These are phyloP conservation scores for Caenorhabditis macrosperma DNA, from an alignment of 2,888 invertebrate species.

Conservation along the genomic window DNA sequence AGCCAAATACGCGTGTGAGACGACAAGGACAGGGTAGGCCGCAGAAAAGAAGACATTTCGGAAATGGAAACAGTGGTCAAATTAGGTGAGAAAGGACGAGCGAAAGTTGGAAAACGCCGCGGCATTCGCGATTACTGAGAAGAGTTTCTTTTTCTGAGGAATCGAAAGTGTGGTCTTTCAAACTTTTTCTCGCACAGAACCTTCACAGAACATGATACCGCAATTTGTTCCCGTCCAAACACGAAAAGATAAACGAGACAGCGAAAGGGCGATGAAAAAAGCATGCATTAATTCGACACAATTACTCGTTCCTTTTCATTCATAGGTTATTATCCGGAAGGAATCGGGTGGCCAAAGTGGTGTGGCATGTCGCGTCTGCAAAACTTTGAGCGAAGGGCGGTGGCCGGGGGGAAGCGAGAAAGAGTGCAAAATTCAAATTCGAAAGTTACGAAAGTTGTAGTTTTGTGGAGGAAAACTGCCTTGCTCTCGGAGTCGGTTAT, in stretches of 20 bases:
- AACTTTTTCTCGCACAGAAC: no score
- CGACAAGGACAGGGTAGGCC: background rate
- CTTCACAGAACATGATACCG: no score
- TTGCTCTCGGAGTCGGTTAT: conserved; percentile 1
- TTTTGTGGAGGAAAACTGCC: background rate
- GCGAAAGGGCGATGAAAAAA: background rate
- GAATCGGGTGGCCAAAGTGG: background rate
- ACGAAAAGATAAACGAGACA: conserved; percentile 13
- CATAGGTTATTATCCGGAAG: conserved; percentile 45
- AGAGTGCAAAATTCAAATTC: conserved; percentile 6
- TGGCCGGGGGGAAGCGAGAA: no score
- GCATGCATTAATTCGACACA: conserved; percentile 39
- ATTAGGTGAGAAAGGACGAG: conserved; percentile 1
- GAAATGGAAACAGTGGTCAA: background rate
- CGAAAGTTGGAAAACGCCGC: no score
- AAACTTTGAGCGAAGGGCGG: no score
- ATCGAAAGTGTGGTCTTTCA: no score
- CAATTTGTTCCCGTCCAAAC: no score
- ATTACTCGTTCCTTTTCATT: conserved; percentile 41
- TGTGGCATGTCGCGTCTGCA: background rate
- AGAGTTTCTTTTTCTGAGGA: no score
- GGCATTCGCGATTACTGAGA: no score
- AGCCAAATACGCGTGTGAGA: background rate
- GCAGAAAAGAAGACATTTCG: background rate
- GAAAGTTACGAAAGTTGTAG: background rate